Evolutionary conservation across 2,888 invertebrate species (phyloP), one percentile per base, ranked within the genome.

Genomic region (Cordilura impudica): DNA sequence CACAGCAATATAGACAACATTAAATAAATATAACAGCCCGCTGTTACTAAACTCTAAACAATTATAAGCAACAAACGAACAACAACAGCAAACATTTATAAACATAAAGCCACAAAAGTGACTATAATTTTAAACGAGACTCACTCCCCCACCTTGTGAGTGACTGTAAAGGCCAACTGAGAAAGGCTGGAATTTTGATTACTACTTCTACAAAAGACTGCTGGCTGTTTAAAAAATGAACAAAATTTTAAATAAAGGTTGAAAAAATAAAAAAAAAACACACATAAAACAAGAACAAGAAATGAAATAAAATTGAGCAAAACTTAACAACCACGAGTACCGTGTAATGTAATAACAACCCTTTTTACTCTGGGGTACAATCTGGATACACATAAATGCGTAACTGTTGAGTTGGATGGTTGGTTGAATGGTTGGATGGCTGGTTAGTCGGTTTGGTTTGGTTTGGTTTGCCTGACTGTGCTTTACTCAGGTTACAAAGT

Each of bases 81-180:
- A 63, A 65, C 7, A 61, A 56, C 43, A 39, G 39, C 23, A 65
- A 47, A 21, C 70, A 65, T 65, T 76, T 70, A 8, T 39, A 58
- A 58, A 43, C 65, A 61, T 49, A n/a, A 65, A 60, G 65, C 70
- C 70, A 45, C 65, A 70, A 70, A 70, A 76, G 65, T 71, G 47
- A 61, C 61, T 75, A 53, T 70, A 71, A 76, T 35, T 71, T 65
- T 45, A 70, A 76, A 51, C n/a, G 65, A 51, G 65, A 53, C 51
- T 65, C 35, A 18, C 47, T 47, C 18, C 14, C n/a, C 29, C 18
- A 31, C 66, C 51, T 54, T 47, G 26, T n/a, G n/a, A n/a, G 54
- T n/a, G 45, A 61, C 60, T 16, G 54, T 67, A 61, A 74, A 53
- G 19, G 16, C 18, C 10, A 14, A 21, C 1, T n/a, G 10, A 49